Evolutionary conservation across 23 tunicate genomes (phyloP), one percentile per base, ranked within the genome.

Genomic region (Phallusia fumigata): DNA sequence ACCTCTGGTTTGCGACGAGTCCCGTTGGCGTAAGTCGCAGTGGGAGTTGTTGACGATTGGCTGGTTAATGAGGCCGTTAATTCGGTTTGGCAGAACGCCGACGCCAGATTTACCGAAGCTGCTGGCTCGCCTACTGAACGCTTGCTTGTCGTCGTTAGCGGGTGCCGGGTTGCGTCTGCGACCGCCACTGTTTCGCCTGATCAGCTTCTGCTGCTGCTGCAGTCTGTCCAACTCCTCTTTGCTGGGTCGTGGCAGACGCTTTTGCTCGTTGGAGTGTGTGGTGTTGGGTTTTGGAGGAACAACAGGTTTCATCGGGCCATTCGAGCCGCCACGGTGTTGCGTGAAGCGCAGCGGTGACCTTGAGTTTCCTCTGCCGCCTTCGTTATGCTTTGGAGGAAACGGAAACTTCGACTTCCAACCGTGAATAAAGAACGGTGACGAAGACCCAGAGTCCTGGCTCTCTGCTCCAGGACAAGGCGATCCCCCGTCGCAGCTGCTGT

Each of bases 401-500:
- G 82, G 77, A 40, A 90, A 85, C 13, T 78, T 74, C n/a, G 76
- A 65, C 45, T 49, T 84, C 73, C 72, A 52, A 16, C 89, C 52
- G 47, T 88, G 88, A 33, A 76, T 65, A 40, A 87, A 80, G 13
- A 81, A 78, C 24, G 91, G 83, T 16, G 88, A 80, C 0, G 87
- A 82, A 19, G 81, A 24, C 18, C 78, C 97, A 0, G 90, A 81
- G 78, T 89, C 85, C 45, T 89, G 88, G 53, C 94, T 84, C 30
- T 89, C 85, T 33, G 74, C 78, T 30, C 75, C 64, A 0, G 75
- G 34, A 0, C 64, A 74, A 2, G 88, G 84, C 1, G 81, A 35
- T 47, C 90, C 93, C 22, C 98, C 93, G 77, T 94, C 98, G 47
- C 94, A 94, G 72, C 98, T 93, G 76, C 93, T 76, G 79, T 87